A percentile compares a stretch with the other conserved stretches of the same genome.
These are phyloP conservation scores for Pelecanus crispus DNA, from an alignment of 2,113 vertebrate genomes.

Conservation along the genomic window DNA sequence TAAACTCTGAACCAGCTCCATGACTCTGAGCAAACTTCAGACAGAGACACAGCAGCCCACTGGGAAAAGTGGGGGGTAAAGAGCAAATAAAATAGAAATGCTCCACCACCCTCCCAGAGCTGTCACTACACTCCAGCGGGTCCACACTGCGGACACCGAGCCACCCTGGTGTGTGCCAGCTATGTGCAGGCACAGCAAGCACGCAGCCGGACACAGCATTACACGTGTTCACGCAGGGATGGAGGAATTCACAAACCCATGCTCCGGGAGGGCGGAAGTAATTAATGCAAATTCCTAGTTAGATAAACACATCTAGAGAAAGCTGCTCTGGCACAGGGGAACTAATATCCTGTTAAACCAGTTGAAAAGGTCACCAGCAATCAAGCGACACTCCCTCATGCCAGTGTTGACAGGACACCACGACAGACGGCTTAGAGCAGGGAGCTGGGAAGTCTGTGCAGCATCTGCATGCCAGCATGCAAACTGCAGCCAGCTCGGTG, in stretches of 20 bases:
- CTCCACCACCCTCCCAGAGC: neutral
- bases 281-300: slow-evolving; percentile 24
- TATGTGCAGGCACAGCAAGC: fast-evolving
- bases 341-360: slow-evolving; percentile 42
- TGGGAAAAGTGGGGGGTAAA: neutral
- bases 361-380: slow-evolving; percentile 41
- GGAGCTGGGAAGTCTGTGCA: neutral
- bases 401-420: neutral
- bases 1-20: neutral
- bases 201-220: neutral
- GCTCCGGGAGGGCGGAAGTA: neutral
- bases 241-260: neutral
- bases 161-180: neutral
- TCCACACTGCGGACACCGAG: fast-evolving
- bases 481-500: neutral
- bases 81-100: neutral
- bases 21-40: neutral
- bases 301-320: slow-evolving; percentile 39
- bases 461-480: fast-evolving
- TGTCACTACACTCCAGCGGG: fast-evolving
- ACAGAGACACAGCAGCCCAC: neutral
- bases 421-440: neutral
- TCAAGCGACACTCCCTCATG: neutral
- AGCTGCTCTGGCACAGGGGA: neutral
- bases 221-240: neutral